These are phyloP conservation scores for Iselma pallidipennis DNA, from an alignment of 2,888 invertebrate genomes.

Conservation along the genomic window DNA sequence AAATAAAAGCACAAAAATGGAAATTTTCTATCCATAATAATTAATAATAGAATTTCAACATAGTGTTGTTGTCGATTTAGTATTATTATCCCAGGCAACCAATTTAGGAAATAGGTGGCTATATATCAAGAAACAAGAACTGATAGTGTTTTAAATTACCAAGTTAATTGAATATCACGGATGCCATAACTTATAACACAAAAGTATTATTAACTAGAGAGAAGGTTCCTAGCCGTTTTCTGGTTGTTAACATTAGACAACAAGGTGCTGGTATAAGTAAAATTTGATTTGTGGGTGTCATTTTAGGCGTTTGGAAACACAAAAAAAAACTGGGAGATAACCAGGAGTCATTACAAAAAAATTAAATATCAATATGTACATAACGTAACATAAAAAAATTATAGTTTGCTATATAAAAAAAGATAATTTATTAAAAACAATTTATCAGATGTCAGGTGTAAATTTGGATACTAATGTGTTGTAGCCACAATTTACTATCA, in stretches of 20 bases:
- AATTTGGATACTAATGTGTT: neutral
- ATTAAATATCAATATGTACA: neutral
- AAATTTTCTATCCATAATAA: neutral
- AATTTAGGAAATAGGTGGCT: constrained; percentile 32
- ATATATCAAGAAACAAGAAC: constrained; percentile 30
- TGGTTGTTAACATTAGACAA: no score
- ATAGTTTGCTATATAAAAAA: neutral
- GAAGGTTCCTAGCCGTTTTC: no score
- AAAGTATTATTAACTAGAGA: constrained; percentile 27
- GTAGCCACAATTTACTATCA: neutral
- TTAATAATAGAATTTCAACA: no score
- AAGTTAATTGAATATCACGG: constrained; percentile 34
- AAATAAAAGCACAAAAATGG: neutral
- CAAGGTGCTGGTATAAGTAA: neutral
- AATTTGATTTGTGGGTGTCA: neutral
- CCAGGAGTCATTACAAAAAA: neutral
- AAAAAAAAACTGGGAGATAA: no score
- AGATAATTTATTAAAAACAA: neutral
- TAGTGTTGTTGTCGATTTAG: neutral
- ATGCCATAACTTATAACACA: constrained; percentile 31
- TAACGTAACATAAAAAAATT: neutral
- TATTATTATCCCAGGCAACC: constrained; percentile 29
- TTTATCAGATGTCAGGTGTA: constrained; percentile 1
- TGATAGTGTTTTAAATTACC: constrained; percentile 34
- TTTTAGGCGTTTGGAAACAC: neutral